Conservation (phyloP, 2,888 invertebrate species). For the Matsumyia berberina region DNA sequence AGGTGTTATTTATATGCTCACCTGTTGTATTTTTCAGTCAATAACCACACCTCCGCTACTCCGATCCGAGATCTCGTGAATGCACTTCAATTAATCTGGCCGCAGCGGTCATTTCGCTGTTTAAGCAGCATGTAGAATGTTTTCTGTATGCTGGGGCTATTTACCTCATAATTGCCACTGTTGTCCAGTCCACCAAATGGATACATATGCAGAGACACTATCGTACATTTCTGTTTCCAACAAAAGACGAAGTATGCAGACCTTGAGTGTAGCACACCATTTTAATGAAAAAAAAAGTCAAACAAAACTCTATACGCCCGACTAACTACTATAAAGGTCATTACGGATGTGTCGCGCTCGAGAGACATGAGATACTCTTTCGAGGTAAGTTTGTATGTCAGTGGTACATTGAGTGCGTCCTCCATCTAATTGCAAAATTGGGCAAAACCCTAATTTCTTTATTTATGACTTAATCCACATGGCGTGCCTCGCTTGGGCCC, state of each 20-base stretch:
- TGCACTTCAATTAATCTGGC: constrained; percentile 15
- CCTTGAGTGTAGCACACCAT: constrained; percentile 1
- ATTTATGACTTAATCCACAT: not conserved
- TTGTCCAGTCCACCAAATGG: constrained; percentile 4
- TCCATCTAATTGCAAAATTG: constrained; percentile 6
- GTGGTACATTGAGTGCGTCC: constrained; percentile 1
- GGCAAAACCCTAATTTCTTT: not conserved
- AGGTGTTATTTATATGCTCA: not conserved
- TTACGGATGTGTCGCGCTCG: not conserved
- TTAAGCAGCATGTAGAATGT: not conserved
- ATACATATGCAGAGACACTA: constrained; percentile 9
- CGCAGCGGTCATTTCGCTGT: not conserved
- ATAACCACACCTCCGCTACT: constrained; percentile 14
- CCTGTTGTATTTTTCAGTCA: not conserved
- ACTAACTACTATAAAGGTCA: not conserved
- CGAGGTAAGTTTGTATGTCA: constrained; percentile 3
- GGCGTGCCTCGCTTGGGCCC: not conserved
- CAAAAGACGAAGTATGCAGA: constrained; percentile 1
- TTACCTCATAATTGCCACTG: constrained; percentile 31
- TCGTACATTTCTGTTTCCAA: constrained; percentile 7
- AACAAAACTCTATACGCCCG: no score
- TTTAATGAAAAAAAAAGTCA: not conserved
- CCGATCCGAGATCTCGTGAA: not conserved
- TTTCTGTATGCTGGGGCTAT: constrained; percentile 10
- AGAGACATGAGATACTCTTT: not conserved